A percentile compares a stretch with the other conserved stretches of the same genome.
These are phyloP conservation scores for Dasysyrphus albostriatus DNA, from an alignment of 2,888 invertebrate species.

Conservation along the genomic window DNA sequence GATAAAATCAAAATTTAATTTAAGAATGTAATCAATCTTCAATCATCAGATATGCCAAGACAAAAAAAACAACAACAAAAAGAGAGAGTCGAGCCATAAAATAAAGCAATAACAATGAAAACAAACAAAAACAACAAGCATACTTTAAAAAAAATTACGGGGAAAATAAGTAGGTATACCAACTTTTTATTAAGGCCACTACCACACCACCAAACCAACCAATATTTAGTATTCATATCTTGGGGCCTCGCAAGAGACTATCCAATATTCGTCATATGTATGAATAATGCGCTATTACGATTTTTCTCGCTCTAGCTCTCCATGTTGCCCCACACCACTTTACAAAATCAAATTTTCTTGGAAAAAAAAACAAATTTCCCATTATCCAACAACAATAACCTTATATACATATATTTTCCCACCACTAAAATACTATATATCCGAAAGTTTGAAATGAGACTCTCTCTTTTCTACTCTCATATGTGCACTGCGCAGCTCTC, in stretches of 20 bases:
- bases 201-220: slow-evolving; percentile 66
- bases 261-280: slow-evolving; percentile 76
- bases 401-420: slow-evolving; percentile 70
- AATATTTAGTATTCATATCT: slow-evolving; percentile 58
- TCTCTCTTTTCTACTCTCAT: slow-evolving; percentile 43
- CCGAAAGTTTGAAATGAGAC: neutral
- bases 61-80: slow-evolving; percentile 14
- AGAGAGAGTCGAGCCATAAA: slow-evolving; percentile 55
- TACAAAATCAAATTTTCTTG: slow-evolving; percentile 66
- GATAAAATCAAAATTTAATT: slow-evolving; percentile 17
- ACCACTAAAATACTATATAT: slow-evolving; percentile 53
- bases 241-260: slow-evolving; percentile 82
- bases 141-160: slow-evolving; percentile 47
- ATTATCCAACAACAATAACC: slow-evolving; percentile 65
- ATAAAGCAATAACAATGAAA: slow-evolving; percentile 61
- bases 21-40: slow-evolving; percentile 57
- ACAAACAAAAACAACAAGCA: slow-evolving; percentile 39
- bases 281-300: slow-evolving; percentile 76
- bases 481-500: slow-evolving; percentile 27
- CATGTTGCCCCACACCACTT: slow-evolving; percentile 24
- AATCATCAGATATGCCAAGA: slow-evolving; percentile 12
- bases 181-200: slow-evolving; percentile 76
- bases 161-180: slow-evolving; percentile 72
- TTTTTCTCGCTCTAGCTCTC: slow-evolving; percentile 50
- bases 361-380: slow-evolving; percentile 59